A percentile compares a stretch with the other conserved stretches of the same genome.
phyloP scores from a whole-genome alignment of 1,140 invertebrate species.

The Sarcophaga bullata region DNA sequence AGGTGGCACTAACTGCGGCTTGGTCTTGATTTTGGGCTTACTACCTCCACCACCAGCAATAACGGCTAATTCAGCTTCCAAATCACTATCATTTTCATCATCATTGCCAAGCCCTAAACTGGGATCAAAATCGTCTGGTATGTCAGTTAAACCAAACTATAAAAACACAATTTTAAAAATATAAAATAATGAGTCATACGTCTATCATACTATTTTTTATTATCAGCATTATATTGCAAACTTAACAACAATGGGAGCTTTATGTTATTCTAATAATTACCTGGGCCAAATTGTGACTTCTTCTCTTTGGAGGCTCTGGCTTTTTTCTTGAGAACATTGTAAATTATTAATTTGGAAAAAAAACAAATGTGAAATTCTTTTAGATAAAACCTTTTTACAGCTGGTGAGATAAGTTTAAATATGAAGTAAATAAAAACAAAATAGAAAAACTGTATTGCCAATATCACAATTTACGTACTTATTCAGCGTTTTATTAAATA shows the following conservation, averaged over 20 bases:
- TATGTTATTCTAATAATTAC: slow-evolving; percentile 45
- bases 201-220: background rate
- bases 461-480: too few relatives aligned
- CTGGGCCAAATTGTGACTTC: slow-evolving; percentile 63
- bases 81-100: slow-evolving; percentile 78
- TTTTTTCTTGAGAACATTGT: slow-evolving; percentile 69
- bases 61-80: slow-evolving; percentile 87
- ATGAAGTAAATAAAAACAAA: too few relatives aligned
- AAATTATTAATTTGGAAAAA: background rate
- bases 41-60: slow-evolving; percentile 72
- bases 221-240: slow-evolving; percentile 21
- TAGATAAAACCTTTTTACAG: too few relatives aligned
- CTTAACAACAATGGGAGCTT: too few relatives aligned
- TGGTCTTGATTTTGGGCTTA: slow-evolving; percentile 68
- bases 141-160: slow-evolving; percentile 81
- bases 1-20: slow-evolving; percentile 65
- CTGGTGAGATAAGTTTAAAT: too few relatives aligned
- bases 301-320: slow-evolving; percentile 64
- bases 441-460: too few relatives aligned
- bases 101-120: slow-evolving; percentile 60
- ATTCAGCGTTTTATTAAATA: too few relatives aligned
- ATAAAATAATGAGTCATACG: slow-evolving; percentile 42
- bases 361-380: background rate
- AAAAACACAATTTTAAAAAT: slow-evolving; percentile 12
- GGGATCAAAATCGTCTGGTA: slow-evolving; percentile 72